Evolutionary conservation across 2,113 vertebrate species (phyloP).

Genomic region (Sardina pilchardus): DNA sequence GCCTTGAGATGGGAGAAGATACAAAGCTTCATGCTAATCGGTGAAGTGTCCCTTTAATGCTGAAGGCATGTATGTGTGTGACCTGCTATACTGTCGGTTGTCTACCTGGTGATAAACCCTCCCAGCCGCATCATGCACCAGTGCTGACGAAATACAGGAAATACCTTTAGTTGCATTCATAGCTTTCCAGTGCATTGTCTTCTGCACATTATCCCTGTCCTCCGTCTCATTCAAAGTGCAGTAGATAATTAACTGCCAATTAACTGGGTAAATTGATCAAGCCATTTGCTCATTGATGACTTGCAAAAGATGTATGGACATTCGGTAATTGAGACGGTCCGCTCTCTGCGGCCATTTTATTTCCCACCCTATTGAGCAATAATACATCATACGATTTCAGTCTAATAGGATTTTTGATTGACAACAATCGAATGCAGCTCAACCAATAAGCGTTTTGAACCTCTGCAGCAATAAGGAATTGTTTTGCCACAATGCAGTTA

Average conservation of each 20-base stretch:
- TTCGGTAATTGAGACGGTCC: constrained; percentile 4
- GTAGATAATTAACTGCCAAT: constrained; percentile 41
- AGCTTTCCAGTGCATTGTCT: not conserved
- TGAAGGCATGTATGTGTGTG: not conserved
- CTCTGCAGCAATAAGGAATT: not conserved
- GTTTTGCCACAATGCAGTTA: not conserved
- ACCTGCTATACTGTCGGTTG: not conserved
- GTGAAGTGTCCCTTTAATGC: no score
- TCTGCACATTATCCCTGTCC: not conserved
- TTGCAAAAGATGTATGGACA: constrained; percentile 14
- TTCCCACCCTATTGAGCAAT: not conserved
- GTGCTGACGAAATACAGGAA: not conserved
- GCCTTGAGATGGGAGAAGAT: no score
- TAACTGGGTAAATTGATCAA: constrained; percentile 37
- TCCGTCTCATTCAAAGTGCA: constrained; percentile 12
- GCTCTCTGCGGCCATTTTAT: not conserved
- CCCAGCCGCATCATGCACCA: not conserved
- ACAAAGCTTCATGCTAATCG: no score
- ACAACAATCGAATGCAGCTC: not conserved
- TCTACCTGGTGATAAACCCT: not conserved
- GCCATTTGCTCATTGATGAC: constrained; percentile 4
- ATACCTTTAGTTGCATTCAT: not conserved
- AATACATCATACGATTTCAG: not conserved
- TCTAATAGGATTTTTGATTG: constrained; percentile 1
- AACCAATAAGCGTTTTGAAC: not conserved